Percentiles rank a stretch among this genome's conserved stretches.
phyloP scores from a whole-genome alignment of 2,797 vertebrate genomes.

The Malacoraja senta region DNA sequence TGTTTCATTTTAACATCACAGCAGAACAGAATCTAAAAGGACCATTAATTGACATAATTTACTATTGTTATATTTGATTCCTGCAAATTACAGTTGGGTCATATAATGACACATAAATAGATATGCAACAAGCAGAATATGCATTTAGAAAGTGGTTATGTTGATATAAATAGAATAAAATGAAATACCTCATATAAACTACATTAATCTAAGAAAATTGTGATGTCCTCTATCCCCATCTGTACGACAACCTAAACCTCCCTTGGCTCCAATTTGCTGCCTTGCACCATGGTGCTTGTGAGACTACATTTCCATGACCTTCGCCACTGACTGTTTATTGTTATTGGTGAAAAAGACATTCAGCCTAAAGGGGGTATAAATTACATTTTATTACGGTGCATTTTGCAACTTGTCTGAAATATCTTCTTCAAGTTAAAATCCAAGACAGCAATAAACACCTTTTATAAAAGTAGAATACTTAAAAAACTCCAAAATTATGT shows the following conservation, averaged over 20 bases:
- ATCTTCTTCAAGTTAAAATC: neutral
- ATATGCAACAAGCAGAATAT: too few species aligned
- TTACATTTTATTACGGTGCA: neutral
- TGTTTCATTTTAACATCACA: neutral
- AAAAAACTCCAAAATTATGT: neutral
- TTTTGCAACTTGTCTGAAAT: neutral
- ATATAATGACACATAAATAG: too few species aligned
- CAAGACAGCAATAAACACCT: neutral
- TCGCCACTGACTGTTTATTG: neutral
- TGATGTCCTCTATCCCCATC: neutral
- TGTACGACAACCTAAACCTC: neutral
- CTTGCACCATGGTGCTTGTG: neutral
- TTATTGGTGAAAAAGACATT: constrained; percentile 1
- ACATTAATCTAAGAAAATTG: neutral
- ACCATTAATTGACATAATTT: neutral
- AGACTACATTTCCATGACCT: neutral
- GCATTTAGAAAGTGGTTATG: too few species aligned
- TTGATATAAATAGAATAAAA: neutral
- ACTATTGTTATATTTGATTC: neutral
- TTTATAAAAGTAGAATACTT: neutral
- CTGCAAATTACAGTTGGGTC: neutral
- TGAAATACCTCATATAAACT: neutral
- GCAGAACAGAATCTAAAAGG: neutral
- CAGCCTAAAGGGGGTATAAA: neutral
- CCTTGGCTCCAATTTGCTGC: neutral